Percentiles rank a stretch among this genome's conserved stretches.
Evolutionary conservation across 2,888 invertebrate genomes (phyloP).

Genomic region (Notodonta ziczac): DNA sequence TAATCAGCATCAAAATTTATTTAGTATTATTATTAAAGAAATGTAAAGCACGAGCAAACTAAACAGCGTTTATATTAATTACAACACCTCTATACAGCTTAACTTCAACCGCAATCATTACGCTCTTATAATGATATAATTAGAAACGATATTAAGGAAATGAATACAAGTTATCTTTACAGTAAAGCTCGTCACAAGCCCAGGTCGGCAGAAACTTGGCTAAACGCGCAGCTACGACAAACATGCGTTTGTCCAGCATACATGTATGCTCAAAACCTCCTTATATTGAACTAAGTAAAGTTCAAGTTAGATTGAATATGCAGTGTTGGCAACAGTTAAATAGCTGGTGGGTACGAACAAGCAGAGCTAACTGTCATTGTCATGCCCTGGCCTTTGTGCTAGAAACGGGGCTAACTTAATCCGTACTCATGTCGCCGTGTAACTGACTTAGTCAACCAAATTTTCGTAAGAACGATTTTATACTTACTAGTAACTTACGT

Average conservation of each 20-base stretch:
- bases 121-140: slow-evolving; percentile 44
- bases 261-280: slow-evolving; percentile 12
- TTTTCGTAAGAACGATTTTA: neutral
- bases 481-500: neutral
- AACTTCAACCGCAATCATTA: slow-evolving; percentile 42
- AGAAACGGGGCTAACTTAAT: slow-evolving; percentile 62
- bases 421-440: slow-evolving; percentile 53
- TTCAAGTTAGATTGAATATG: slow-evolving; percentile 15
- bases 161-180: slow-evolving; percentile 57
- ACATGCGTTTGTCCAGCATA: slow-evolving; percentile 9
- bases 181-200: slow-evolving; percentile 59
- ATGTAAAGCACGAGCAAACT: too few relatives aligned
- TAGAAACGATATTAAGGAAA: slow-evolving; percentile 55
- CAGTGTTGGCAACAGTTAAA: slow-evolving; percentile 25
- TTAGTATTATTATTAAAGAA: too few relatives aligned
- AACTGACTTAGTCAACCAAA: slow-evolving; percentile 49
- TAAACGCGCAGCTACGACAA: slow-evolving; percentile 48
- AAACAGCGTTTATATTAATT: slow-evolving; percentile 8
- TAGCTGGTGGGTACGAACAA: slow-evolving; percentile 51
- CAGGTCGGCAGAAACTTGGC: slow-evolving; percentile 62
- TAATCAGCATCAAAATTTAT: too few relatives aligned
- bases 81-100: slow-evolving; percentile 31
- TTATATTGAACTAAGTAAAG: slow-evolving; percentile 17
- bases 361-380: slow-evolving; percentile 70
- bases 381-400: slow-evolving; percentile 62